Conservation (phyloP, 1,140 invertebrate species). For the Agrypnia vestita region DNA sequence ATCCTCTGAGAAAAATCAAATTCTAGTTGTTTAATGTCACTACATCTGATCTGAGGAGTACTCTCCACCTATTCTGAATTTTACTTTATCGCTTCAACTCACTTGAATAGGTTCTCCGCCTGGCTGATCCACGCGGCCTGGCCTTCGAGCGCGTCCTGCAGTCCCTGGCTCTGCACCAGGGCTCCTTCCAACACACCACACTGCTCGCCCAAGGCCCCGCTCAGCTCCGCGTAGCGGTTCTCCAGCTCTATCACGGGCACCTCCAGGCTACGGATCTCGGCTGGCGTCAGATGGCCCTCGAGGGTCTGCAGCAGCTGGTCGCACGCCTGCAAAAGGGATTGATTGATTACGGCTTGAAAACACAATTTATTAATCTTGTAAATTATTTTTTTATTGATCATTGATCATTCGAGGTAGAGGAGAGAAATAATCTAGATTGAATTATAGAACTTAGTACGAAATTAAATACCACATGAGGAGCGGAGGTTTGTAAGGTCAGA, state of each 20-base stretch:
- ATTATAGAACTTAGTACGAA: too few relatives aligned
- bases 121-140: slow-evolving; percentile 89
- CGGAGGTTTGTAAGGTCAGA: too few relatives aligned
- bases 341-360: not conserved
- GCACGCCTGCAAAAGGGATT: slow-evolving; percentile 72
- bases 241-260: slow-evolving; percentile 84
- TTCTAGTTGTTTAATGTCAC: too few relatives aligned
- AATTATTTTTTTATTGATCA: too few relatives aligned
- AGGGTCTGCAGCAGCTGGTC: slow-evolving; percentile 82
- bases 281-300: slow-evolving; percentile 85
- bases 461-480: too few relatives aligned
- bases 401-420: too few relatives aligned
- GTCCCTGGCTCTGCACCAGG: slow-evolving; percentile 93
- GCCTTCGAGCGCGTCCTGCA: slow-evolving; percentile 92
- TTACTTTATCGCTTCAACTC: too few relatives aligned
- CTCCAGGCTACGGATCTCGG: slow-evolving; percentile 85
- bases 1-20: too few relatives aligned
- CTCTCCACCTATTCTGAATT: too few relatives aligned
- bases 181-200: slow-evolving; percentile 91
- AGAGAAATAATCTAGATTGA: too few relatives aligned
- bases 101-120: slow-evolving; percentile 88
- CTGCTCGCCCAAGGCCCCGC: slow-evolving; percentile 81
- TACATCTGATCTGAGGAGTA: too few relatives aligned
- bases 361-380: not conserved
- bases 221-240: slow-evolving; percentile 84